Base-by-base conservation (phyloP, 2,113 vertebrate genomes). In the Gnathonemus longibarbis region DNA sequence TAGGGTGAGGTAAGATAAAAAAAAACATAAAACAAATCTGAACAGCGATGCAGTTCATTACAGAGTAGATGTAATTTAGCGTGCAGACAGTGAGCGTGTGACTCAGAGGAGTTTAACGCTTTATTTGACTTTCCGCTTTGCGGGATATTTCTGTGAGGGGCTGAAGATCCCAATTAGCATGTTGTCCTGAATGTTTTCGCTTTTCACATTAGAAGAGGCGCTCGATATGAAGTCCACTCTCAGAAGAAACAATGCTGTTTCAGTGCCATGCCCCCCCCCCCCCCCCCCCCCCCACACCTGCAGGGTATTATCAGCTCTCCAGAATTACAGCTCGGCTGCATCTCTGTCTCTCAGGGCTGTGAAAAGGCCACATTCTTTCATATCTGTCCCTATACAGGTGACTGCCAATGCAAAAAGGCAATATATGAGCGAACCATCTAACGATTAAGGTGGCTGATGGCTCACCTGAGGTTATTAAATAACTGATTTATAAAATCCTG, bases 1-100 rank as follows among this genome's bases (percentile, higher is more conserved):
- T 88, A 88, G 42, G 52, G 56, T 46, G 87, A 62, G 35, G 87
- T 88, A 88, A 46, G 42, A 62, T 35, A 45, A 45, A 21, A 88
- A 70, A 17, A 11, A 49, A 48, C 42, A 42, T 86, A 17, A 86
- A 50, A 48, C 24, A 27, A 5, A 86, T 9, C 8, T 0, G 9
- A 39, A 50, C 85, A 17, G 31, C 0, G 49, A 87, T 88, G 19
- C 42, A 70, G 58, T 66, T 74, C 56, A 70, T 70, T n/a, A 70
- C 45, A 27, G 88, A n/a, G 35, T 10, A 49, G 35, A 27, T 49
- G 21, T 15, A 74, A 27, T 66, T 88, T 48, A 21, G 9, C 46
- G 13, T n/a, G 24, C 46, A 49, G 88, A 70, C 48, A 74, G 24
- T 53, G 17, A 87, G 50, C 31, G 85, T 53, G n/a, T 19, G 49